A percentile compares a stretch with the other conserved stretches of the same genome.
These are phyloP conservation scores for Anomalospiza imberbis DNA, from an alignment of 2,797 vertebrate genomes.

Conservation along the genomic window DNA sequence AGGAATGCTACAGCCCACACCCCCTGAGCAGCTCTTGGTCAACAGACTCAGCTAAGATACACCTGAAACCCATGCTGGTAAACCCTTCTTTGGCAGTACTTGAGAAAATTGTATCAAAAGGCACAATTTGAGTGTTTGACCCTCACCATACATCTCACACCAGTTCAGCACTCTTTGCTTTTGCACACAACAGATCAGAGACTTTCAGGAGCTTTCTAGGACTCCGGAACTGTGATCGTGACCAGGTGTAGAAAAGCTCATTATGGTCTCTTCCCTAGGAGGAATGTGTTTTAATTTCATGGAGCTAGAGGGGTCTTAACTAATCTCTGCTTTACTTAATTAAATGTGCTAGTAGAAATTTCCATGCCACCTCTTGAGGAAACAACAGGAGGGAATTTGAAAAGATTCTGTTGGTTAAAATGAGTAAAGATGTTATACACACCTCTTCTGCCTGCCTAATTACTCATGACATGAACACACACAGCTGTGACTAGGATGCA, in stretches of 20 bases:
- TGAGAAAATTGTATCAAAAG: neutral
- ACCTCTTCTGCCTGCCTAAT: neutral
- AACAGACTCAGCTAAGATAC: neutral
- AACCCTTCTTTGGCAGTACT: neutral
- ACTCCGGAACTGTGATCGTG: neutral
- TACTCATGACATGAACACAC: neutral
- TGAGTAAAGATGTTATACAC: neutral
- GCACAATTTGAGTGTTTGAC: neutral
- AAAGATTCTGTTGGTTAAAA: neutral
- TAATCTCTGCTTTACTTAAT: slow-evolving; percentile 11
- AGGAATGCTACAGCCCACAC: neutral
- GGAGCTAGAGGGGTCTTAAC: neutral
- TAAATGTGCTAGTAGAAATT: neutral
- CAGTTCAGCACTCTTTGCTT: neutral
- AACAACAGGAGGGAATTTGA: neutral
- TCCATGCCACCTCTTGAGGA: neutral
- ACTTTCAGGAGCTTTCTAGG: neutral
- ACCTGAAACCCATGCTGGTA: neutral
- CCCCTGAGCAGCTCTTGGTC: neutral
- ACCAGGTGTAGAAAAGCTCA: neutral
- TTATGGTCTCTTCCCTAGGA: neutral
- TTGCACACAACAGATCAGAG: neutral
- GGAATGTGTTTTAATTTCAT: neutral
- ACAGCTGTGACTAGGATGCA: neutral
- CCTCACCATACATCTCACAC: neutral